Percentiles rank a stretch among this genome's conserved stretches.
These are phyloP conservation scores for Schizaphis graminum DNA, from an alignment of 2,888 invertebrate species.

Conservation along the genomic window DNA sequence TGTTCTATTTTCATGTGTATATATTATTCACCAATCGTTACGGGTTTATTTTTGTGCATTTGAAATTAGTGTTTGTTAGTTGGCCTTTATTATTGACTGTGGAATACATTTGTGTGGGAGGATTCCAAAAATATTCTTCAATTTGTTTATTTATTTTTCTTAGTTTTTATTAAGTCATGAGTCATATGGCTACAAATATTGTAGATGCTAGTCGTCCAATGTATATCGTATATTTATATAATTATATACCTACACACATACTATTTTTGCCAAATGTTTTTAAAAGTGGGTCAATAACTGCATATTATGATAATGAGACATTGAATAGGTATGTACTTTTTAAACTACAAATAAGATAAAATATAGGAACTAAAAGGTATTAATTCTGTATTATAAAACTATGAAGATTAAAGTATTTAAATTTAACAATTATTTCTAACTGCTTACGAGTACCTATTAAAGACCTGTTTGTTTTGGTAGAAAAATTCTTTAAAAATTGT, in stretches of 20 bases:
- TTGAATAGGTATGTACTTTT: background rate
- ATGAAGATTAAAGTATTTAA: too few species aligned
- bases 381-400: too few species aligned
- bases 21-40: constrained; percentile 25
- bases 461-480: too few species aligned
- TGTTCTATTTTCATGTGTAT: background rate
- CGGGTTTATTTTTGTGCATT: constrained; percentile 47
- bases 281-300: background rate
- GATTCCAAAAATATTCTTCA: constrained; percentile 48
- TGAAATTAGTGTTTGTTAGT: constrained; percentile 21
- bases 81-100: background rate
- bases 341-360: too few species aligned
- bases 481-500: too few species aligned
- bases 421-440: too few species aligned
- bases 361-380: too few species aligned
- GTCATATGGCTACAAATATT: constrained; percentile 40
- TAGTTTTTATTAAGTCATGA: background rate
- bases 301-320: background rate
- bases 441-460: too few species aligned
- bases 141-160: constrained; percentile 40
- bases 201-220: background rate
- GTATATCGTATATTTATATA: background rate
- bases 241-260: background rate
- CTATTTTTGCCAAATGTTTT: background rate
- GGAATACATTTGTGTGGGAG: constrained; percentile 30